phyloP scores from a whole-genome alignment of 1,140 invertebrate species.

The Drosophila athabasca region DNA sequence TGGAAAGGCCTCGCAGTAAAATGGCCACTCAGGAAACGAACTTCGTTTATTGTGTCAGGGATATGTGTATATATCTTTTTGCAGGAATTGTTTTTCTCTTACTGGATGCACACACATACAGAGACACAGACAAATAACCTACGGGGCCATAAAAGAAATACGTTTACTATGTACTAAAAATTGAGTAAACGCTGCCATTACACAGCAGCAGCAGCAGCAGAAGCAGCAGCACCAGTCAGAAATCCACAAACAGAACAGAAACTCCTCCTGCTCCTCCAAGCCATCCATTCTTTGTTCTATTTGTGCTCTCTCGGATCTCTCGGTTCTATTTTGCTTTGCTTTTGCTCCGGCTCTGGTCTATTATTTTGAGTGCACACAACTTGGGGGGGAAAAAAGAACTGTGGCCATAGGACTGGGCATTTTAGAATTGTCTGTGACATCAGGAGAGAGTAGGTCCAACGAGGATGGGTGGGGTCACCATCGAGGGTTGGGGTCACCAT shows the following conservation, averaged over 20 bases:
- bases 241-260: background rate
- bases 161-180: constrained; percentile 79
- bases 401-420: background rate
- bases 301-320: constrained; percentile 28
- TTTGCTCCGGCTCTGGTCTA: constrained; percentile 44
- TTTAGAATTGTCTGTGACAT: constrained; percentile 55
- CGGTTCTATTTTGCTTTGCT: constrained; percentile 22
- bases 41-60: constrained; percentile 79
- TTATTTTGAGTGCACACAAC: constrained; percentile 76
- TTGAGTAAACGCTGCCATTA: constrained; percentile 80
- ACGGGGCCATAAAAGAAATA: constrained; percentile 74
- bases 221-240: constrained; percentile 57
- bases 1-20: constrained; percentile 72
- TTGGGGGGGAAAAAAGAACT: constrained; percentile 59
- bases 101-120: constrained; percentile 19
- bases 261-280: background rate
- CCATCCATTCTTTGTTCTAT: constrained; percentile 26
- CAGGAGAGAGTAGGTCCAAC: constrained; percentile 7
- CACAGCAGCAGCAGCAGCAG: constrained; percentile 54
- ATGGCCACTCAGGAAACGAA: constrained; percentile 80
- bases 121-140: constrained; percentile 65
- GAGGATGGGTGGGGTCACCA: too few relatives aligned
- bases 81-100: constrained; percentile 59
- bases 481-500: background rate
- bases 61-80: constrained; percentile 67